Evolutionary conservation across 2,113 vertebrate genomes (phyloP).

Genomic region (Albula goreensis): DNA sequence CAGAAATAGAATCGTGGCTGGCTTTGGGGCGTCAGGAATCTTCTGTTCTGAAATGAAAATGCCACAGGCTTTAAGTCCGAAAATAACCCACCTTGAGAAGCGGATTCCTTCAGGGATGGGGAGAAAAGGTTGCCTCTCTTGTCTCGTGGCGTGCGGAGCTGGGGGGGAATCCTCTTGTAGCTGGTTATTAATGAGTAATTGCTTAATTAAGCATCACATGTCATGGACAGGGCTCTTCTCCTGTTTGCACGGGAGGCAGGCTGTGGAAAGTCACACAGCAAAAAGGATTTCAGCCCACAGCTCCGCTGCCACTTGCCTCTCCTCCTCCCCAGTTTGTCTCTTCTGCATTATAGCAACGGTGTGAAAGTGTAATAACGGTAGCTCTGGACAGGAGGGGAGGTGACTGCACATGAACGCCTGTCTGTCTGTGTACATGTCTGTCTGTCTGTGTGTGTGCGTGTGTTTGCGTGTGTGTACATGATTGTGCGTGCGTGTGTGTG

Average conservation of each 20-base stretch:
- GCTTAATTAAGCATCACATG: background rate
- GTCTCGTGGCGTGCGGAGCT: background rate
- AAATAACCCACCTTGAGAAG: background rate
- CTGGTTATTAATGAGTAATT: background rate
- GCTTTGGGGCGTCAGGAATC: too few species aligned
- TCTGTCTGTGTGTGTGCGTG: slow-evolving; percentile 1
- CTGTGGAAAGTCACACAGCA: background rate
- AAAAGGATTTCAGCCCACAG: background rate
- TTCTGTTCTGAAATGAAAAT: background rate
- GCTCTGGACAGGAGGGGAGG: background rate
- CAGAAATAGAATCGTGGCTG: background rate
- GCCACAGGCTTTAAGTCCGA: background rate
- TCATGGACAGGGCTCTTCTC: background rate
- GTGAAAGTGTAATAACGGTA: background rate
- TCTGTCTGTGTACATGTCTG: background rate
- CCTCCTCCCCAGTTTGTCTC: background rate
- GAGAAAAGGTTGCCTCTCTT: too few species aligned
- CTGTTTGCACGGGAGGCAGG: background rate
- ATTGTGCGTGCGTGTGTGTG: slow-evolving; percentile 22
- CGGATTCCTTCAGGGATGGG: background rate
- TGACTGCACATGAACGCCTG: slow-evolving; percentile 2
- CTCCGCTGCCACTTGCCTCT: background rate
- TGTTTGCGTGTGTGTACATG: slow-evolving; percentile 17
- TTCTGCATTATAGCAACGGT: background rate
- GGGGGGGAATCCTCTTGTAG: background rate